Evolutionary conservation across 2,888 invertebrate species (phyloP), one percentile per base, ranked within the genome.

Genomic region (Allolobophora icterica): DNA sequence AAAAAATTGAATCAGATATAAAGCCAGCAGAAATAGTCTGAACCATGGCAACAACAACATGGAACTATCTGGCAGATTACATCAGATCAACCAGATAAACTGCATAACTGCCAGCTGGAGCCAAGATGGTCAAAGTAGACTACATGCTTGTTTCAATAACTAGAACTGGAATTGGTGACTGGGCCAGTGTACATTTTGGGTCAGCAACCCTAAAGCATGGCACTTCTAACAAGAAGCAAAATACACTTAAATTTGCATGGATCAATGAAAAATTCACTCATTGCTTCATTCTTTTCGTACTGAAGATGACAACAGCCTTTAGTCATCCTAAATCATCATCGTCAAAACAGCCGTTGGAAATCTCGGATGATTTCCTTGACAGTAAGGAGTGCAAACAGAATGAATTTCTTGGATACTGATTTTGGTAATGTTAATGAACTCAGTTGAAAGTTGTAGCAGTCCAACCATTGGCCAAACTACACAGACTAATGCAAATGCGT

Each of bases 1-100:
- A 71, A 71, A 52, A 71, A 71, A 71, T n/a, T 71, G 30, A n/a
- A 71, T 71, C 71, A n/a, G 71, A 71, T 71, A 71, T 71, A 71
- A 71, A 71, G 30, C 71, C 71, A 71, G 30, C 5, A 45, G 52
- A 71, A 71, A n/a, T n/a, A n/a, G 71, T 71, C 71, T n/a, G 71
- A n/a, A 71, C n/a, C 30, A n/a, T 71, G 71, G 71, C 8, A 30
- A 71, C n/a, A 30, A 71, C n/a, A 71, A n/a, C 71, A 71, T 71
- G 52, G 24, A 24, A 6, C 52, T 21, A 71, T 71, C 71, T 71
- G n/a, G 71, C 71, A 71, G 71, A 71, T 71, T 71, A 71, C 71
- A 71, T 71, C n/a, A n/a, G n/a, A 71, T 13, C 1, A n/a, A n/a
- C 30, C 71, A 71, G 71, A 71, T 71, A 71, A n/a, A 71, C 71